Conservation (phyloP, 2,888 invertebrate genomes). For the Schizaphis graminum region DNA sequence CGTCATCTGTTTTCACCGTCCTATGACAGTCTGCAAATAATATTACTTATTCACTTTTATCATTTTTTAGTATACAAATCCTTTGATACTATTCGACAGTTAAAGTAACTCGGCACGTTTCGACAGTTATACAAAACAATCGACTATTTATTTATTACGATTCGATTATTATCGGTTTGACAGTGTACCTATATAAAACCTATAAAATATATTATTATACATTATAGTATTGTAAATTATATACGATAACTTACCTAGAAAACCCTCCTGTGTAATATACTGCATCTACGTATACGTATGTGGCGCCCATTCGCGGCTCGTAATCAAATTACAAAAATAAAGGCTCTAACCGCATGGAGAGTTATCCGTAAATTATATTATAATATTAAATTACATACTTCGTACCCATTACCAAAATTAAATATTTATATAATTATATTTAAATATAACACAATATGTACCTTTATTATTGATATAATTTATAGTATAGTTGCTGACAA, state of each 20-base stretch:
- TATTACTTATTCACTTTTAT: not conserved
- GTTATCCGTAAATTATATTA: not conserved
- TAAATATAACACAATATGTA: not conserved
- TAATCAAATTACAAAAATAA: not conserved
- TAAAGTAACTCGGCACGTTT: not conserved
- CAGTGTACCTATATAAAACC: not conserved
- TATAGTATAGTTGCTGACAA: not conserved
- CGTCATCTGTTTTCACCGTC: not conserved
- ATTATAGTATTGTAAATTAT: not conserved
- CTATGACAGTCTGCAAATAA: not conserved
- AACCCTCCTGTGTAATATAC: not conserved
- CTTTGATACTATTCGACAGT: not conserved
- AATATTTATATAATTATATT: not conserved
- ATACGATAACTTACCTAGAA: not conserved
- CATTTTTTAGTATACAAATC: not conserved
- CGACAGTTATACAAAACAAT: not conserved
- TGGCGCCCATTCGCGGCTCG: not conserved
- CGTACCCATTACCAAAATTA: not conserved
- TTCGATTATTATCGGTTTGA: not conserved
- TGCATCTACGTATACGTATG: no score
- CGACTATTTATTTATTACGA: not conserved
- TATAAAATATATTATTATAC: slow-evolving; percentile 10
- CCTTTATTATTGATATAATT: not conserved
- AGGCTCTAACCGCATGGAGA: not conserved
- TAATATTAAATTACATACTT: not conserved